Evolutionary conservation across 2,888 invertebrate species (phyloP).

Genomic region (Leptura quadrifasciata): DNA sequence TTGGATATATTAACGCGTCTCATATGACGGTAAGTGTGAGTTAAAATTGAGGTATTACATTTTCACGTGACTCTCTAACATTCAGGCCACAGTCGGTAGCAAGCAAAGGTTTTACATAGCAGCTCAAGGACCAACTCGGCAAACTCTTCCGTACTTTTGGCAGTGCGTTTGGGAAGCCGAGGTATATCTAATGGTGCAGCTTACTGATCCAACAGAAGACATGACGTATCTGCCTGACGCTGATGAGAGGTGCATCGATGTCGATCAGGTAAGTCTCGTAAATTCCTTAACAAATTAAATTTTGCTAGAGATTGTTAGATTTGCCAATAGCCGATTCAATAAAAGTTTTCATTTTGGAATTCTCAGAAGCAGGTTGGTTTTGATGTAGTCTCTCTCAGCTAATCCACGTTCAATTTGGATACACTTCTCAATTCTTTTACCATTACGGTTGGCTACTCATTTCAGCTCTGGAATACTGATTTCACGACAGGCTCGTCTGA

Average conservation of each 20-base stretch:
- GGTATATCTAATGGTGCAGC: constrained; percentile 86
- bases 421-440: too few relatives aligned
- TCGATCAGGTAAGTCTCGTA: constrained; percentile 77
- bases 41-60: not conserved
- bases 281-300: not conserved
- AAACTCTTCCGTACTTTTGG: constrained; percentile 84
- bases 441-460: too few relatives aligned
- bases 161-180: constrained; percentile 94
- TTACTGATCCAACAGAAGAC: constrained; percentile 78
- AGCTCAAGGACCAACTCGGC: constrained; percentile 81
- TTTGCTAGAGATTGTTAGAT: not conserved
- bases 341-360: too few relatives aligned
- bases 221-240: constrained; percentile 79
- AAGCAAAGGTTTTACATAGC: constrained; percentile 91
- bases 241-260: constrained; percentile 78
- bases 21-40: constrained; percentile 85
- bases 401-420: too few relatives aligned
- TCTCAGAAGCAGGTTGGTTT: too few relatives aligned
- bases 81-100: constrained; percentile 87
- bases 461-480: too few relatives aligned
- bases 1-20: constrained; percentile 95
- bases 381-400: too few relatives aligned
- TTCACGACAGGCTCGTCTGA: too few relatives aligned
- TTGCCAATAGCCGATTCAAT: too few relatives aligned
- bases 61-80: constrained; percentile 37